Percentiles rank a stretch among this genome's conserved stretches.
Conservation (phyloP, 2,797 vertebrate genomes). For the Avahi laniger region DNA sequence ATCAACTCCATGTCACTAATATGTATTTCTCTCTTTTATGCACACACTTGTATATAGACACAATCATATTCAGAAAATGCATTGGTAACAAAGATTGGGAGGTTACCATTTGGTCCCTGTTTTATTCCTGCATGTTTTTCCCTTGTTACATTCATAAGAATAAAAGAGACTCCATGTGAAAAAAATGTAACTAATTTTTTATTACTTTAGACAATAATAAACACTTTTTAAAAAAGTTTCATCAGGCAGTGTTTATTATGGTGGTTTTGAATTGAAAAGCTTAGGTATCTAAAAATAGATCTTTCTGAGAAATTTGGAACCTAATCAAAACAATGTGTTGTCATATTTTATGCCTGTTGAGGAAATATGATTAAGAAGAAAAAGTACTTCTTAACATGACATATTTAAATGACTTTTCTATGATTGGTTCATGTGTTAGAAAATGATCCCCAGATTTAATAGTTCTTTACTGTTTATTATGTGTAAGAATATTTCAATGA, state of each 20-base stretch:
- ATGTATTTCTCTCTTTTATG: not conserved
- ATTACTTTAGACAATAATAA: conserved; percentile 4
- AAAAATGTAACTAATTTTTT: not conserved
- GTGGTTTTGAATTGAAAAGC: not conserved
- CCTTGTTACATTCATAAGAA: not conserved
- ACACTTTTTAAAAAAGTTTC: not conserved
- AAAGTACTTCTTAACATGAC: conserved; percentile 17
- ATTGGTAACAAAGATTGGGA: not conserved
- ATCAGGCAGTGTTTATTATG: not conserved
- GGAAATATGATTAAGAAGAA: conserved; percentile 30
- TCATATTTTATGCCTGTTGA: not conserved
- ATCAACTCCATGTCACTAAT: not conserved
- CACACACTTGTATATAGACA: not conserved
- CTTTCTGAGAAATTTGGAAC: conserved; percentile 1
- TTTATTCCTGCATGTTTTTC: not conserved
- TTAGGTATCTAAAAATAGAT: not conserved
- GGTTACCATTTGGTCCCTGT: not conserved
- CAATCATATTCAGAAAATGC: not conserved
- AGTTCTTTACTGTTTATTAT: conserved; percentile 17
- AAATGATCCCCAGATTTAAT: not conserved
- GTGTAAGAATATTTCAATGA: not conserved
- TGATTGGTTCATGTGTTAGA: not conserved
- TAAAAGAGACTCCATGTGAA: not conserved
- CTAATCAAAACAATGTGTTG: not conserved
- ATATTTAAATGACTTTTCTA: conserved; percentile 25